Evolutionary conservation across 92 coral and sea anemone species (phyloP).

Genomic region (Palythoa grandiflora): DNA sequence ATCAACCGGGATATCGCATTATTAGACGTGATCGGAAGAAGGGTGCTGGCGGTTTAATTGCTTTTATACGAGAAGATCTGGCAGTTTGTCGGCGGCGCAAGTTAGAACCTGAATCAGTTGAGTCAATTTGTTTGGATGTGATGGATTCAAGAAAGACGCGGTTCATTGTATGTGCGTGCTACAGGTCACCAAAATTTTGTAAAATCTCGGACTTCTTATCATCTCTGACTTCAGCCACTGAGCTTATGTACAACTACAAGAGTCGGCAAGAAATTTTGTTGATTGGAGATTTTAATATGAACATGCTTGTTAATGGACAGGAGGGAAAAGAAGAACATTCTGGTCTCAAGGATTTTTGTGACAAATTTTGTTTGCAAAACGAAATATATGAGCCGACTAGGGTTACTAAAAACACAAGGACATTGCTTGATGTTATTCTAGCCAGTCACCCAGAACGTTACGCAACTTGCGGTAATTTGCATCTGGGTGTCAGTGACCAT

Average conservation of each 20-base stretch:
- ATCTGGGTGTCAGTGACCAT: too few relatives aligned
- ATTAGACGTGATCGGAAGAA: neutral
- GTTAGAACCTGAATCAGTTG: conserved; percentile 49
- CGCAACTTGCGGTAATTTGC: too few relatives aligned
- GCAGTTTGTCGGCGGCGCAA: conserved; percentile 37
- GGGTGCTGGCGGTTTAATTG: neutral
- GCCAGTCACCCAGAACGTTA: too few relatives aligned
- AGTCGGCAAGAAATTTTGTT: neutral
- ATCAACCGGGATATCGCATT: neutral
- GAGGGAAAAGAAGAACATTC: neutral
- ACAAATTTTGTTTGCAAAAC: too few relatives aligned
- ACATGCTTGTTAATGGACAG: conserved; percentile 44
- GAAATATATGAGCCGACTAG: too few relatives aligned
- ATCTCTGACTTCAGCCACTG: conserved; percentile 18
- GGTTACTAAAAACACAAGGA: too few relatives aligned
- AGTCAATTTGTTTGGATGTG: conserved; percentile 44
- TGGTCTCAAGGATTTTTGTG: neutral
- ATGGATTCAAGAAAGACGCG: conserved; percentile 48
- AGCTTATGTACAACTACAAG: conserved; percentile 6
- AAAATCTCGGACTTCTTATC: conserved; percentile 63
- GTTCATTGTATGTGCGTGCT: conserved; percentile 67
- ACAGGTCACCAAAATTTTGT: conserved; percentile 62
- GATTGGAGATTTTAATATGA: conserved; percentile 16
- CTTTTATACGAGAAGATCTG: conserved; percentile 9
- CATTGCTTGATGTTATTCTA: too few relatives aligned